phyloP scores from a whole-genome alignment of 1,140 invertebrate species.

The Plodia interpunctella region DNA sequence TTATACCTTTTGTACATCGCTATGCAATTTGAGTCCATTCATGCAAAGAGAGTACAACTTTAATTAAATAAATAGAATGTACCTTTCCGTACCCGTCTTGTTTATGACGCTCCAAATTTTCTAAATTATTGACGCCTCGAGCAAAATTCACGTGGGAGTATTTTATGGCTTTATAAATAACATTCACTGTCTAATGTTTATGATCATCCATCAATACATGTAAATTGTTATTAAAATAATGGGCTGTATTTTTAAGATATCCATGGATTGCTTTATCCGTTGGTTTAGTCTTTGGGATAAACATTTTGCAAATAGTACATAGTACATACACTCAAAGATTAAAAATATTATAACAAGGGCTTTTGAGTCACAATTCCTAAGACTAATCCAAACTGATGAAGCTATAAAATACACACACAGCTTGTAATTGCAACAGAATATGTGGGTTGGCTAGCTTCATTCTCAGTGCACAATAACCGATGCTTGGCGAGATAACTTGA shows the following conservation, averaged over 20 bases:
- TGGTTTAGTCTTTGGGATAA: no score
- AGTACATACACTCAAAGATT: no score
- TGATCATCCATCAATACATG: not conserved
- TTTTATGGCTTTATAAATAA: conserved; percentile 10
- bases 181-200: not conserved
- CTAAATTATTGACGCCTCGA: not conserved
- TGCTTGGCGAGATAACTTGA: not conserved
- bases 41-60: no score
- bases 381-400: no score
- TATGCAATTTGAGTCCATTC: no score
- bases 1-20: no score
- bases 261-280: no score
- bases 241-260: no score
- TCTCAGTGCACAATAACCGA: not conserved
- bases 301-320: no score
- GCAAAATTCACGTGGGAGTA: conserved; percentile 3
- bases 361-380: no score
- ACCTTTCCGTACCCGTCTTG: not conserved
- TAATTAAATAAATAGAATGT: no score
- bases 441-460: not conserved
- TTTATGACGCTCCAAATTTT: not conserved
- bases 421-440: not conserved
- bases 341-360: no score
- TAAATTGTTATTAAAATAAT: not conserved
- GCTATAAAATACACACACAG: not conserved